These are phyloP conservation scores for Muscidifurax raptorellus DNA, from an alignment of 1,140 invertebrate genomes.

Conservation along the genomic window DNA sequence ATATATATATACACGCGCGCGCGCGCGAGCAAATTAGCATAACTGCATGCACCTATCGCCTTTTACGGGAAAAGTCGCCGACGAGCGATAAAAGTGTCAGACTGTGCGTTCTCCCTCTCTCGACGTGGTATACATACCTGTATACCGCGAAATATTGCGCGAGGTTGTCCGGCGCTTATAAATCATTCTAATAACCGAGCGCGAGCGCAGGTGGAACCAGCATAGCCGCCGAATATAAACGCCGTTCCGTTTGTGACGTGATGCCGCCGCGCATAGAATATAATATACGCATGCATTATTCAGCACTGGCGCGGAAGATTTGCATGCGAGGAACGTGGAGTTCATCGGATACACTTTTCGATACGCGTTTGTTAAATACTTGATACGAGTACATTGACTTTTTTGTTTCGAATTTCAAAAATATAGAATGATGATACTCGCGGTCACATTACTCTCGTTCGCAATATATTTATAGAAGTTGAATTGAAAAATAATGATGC, in stretches of 20 bases:
- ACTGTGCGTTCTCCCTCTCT: neutral
- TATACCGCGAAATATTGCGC: neutral
- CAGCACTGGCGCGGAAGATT: constrained; percentile 5
- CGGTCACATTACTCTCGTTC: neutral
- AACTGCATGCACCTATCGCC: constrained; percentile 56
- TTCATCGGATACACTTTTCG: constrained; percentile 48
- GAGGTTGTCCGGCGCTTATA: constrained; percentile 58
- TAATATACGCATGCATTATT: constrained; percentile 26
- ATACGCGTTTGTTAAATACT: neutral
- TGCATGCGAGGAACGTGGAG: constrained; percentile 37
- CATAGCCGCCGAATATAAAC: neutral
- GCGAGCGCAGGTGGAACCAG: neutral
- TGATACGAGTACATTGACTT: neutral
- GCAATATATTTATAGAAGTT: neutral
- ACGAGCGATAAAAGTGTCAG: constrained; percentile 20
- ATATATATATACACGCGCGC: neutral
- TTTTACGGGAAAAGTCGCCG: constrained; percentile 41
- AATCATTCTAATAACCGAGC: constrained; percentile 68
- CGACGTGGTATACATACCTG: neutral
- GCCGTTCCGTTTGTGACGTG: neutral
- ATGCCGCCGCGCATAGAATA: neutral
- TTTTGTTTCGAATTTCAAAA: neutral
- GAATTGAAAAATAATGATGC: no score
- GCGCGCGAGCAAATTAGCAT: constrained; percentile 42
- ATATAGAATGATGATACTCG: neutral